Evolutionary conservation across 2,113 vertebrate genomes (phyloP), one percentile per base, ranked within the genome.

Genomic region (Vulpes vulpes): DNA sequence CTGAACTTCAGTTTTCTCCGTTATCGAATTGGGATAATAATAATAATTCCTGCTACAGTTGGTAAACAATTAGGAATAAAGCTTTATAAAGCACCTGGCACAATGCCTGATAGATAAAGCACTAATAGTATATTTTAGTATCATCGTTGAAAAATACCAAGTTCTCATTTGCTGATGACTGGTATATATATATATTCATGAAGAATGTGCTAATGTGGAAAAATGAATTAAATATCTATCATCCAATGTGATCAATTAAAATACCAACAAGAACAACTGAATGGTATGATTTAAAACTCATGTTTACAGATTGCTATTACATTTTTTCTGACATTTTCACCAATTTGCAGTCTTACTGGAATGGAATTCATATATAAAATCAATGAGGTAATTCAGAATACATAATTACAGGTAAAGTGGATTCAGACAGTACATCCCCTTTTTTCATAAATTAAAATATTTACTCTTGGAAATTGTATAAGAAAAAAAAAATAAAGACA

Each of bases 241-340:
- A 53, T n/a, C 23, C 69, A 64, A 25, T 30, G 43, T 30, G 35
- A 80, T 53, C 32, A 62, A 60, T 30, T 60, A 67, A 74, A 89
- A 97, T 87, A 65, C 67, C 93, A 89, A 67, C 92, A 97, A 80
- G 32, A 96, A 71, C 67, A 90, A 17, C 1, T 49, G n/a, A 51
- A 82, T 59, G 53, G 84, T 78, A 49, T 91, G 12, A 9, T 32
- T 10, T 69, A 76, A 15, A 35, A 51, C 53, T 76, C 55, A 4
- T 62, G 59, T 11, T 74, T 59, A 25, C 76, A 30, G 71, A n/a
- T 59, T 17, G 62, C 51, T 93, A 65, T 43, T 38, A 71, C 4
- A 5, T 49, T 83, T 83, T 74, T 97, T 97, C 16, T 5, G 23
- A 1, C 51, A 25, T 94, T 93, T 95, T 80, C 38, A 64, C 5